Conservation (phyloP, 2,888 invertebrate genomes). For the Orthosia cruda region DNA sequence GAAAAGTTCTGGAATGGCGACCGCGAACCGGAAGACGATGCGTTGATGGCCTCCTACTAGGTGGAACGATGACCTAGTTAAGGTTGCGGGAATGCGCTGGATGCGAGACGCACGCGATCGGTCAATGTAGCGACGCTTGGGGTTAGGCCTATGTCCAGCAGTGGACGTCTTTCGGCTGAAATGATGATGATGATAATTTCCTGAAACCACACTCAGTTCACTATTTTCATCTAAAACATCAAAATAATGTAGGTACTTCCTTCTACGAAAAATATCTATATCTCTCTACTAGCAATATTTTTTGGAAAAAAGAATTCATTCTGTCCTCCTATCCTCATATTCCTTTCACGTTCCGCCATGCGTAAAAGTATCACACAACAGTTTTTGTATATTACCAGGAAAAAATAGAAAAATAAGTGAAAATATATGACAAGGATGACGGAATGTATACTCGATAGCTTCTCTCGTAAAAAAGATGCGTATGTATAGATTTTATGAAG, state of each 20-base stretch:
- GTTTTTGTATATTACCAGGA: slow-evolving; percentile 4
- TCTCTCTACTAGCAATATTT: not conserved
- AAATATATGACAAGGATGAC: not conserved
- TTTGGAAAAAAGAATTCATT: not conserved
- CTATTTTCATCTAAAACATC: not conserved
- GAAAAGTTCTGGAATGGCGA: too few relatives aligned
- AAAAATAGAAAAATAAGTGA: not conserved
- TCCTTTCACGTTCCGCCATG: slow-evolving; percentile 13
- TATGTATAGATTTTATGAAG: slow-evolving; percentile 10
- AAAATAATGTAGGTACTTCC: not conserved
- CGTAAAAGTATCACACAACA: slow-evolving; percentile 19
- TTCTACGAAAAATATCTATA: not conserved
- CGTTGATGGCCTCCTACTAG: too few relatives aligned
- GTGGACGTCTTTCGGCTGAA: too few relatives aligned
- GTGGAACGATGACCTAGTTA: too few relatives aligned
- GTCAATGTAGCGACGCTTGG: too few relatives aligned
- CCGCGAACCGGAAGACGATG: too few relatives aligned
- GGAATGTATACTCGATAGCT: slow-evolving; percentile 36
- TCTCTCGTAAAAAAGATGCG: not conserved
- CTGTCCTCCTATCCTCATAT: not conserved
- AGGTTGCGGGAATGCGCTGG: too few relatives aligned
- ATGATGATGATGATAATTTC: too few relatives aligned
- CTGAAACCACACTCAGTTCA: not conserved
- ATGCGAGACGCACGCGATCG: too few relatives aligned
- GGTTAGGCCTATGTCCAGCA: too few relatives aligned